Percentiles rank a stretch among this genome's conserved stretches.
These are phyloP conservation scores for Drosophila erecta DNA, from an alignment of 1,140 invertebrate genomes.

Conservation along the genomic window DNA sequence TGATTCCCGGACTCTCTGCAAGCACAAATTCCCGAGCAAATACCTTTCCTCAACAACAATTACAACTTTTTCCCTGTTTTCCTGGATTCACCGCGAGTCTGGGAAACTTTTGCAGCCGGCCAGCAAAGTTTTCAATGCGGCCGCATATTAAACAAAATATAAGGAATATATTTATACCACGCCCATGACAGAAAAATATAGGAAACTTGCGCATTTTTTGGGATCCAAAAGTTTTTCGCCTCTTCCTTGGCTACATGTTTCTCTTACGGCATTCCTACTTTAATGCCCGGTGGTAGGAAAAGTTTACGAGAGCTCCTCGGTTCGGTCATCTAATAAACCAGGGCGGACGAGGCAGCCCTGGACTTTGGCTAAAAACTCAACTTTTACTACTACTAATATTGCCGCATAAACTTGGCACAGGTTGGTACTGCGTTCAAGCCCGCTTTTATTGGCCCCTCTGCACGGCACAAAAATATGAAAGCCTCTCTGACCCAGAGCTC, in stretches of 20 bases:
- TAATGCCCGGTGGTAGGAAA: slow-evolving; percentile 72
- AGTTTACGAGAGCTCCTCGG: slow-evolving; percentile 59
- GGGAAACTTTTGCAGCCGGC: slow-evolving; percentile 58
- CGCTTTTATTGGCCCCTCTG: slow-evolving; percentile 60
- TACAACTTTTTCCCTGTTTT: slow-evolving; percentile 65
- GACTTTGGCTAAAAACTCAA: slow-evolving; percentile 68
- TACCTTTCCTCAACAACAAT: slow-evolving; percentile 78
- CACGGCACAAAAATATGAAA: slow-evolving; percentile 70
- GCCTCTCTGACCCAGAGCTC: slow-evolving; percentile 33
- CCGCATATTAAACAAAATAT: slow-evolving; percentile 75
- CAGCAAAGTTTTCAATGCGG: slow-evolving; percentile 72
- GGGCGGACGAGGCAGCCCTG: slow-evolving; percentile 40
- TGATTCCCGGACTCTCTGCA: slow-evolving; percentile 17
- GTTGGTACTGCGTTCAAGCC: slow-evolving; percentile 43
- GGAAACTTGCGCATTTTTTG: slow-evolving; percentile 61
- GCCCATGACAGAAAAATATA: slow-evolving; percentile 11
- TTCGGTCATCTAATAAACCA: slow-evolving; percentile 74
- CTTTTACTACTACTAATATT: slow-evolving; percentile 78
- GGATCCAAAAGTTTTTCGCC: slow-evolving; percentile 58
- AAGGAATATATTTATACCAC: slow-evolving; percentile 32
- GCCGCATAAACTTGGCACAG: slow-evolving; percentile 76
- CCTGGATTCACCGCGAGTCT: slow-evolving; percentile 21
- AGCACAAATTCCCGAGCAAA: slow-evolving; percentile 56
- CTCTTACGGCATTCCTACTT: slow-evolving; percentile 68
- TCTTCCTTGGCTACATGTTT: slow-evolving; percentile 59